phyloP scores from a whole-genome alignment of 64 coral and sea anemone genomes.

The Exaiptasia diaphana region DNA sequence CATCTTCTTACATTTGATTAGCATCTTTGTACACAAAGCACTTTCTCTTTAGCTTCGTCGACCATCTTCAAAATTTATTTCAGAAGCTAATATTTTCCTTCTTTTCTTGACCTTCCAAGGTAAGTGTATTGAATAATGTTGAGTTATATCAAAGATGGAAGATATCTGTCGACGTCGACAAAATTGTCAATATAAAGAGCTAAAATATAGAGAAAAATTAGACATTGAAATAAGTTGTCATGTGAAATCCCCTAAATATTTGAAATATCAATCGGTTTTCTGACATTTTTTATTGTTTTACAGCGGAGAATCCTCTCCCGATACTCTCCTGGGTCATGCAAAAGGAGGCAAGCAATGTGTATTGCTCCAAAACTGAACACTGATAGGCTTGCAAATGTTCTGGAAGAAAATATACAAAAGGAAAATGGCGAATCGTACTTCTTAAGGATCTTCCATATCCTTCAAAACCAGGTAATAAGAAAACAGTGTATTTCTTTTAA shows the following conservation, averaged over 20 bases:
- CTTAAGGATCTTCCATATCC: background rate
- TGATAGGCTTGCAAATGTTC: slow-evolving; percentile 40
- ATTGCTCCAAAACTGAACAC: slow-evolving; percentile 37
- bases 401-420: slow-evolving; percentile 27
- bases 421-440: slow-evolving; percentile 9
- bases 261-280: too few relatives aligned
- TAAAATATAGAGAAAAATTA: background rate
- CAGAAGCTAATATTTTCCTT: slow-evolving; percentile 4
- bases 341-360: slow-evolving; percentile 42
- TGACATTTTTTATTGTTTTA: slow-evolving; percentile 9
- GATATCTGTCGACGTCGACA: background rate
- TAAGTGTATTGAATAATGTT: background rate
- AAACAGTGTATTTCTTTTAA: background rate
- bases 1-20: background rate
- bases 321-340: slow-evolving; percentile 19
- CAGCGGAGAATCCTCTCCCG: slow-evolving; percentile 19
- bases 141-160: background rate
- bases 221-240: background rate
- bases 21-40: slow-evolving; percentile 22
- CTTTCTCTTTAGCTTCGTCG: background rate
- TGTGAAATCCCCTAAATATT: too few relatives aligned
- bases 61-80: slow-evolving; percentile 5
- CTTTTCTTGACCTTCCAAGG: slow-evolving; percentile 28
- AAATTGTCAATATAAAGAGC: background rate
- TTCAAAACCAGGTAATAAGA: background rate